Conservation (phyloP, 2,888 invertebrate genomes). For the Heliconius hortense region DNA sequence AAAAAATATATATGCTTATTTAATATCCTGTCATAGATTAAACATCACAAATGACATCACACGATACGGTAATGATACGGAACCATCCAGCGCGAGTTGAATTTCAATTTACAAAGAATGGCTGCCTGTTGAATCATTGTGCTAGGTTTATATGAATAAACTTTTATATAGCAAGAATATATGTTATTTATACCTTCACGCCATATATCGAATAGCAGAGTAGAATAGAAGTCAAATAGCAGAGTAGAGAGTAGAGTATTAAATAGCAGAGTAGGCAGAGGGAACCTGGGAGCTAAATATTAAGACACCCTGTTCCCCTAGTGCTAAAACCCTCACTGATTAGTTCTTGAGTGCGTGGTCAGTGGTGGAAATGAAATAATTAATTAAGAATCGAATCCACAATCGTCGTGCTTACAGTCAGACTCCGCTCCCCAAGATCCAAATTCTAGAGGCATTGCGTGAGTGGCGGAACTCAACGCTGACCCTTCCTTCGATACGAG, state of each 20-base stretch:
- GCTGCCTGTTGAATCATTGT: constrained; percentile 41
- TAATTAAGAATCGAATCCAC: too few species aligned
- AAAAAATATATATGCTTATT: neutral
- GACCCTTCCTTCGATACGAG: too few species aligned
- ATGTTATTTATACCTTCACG: neutral
- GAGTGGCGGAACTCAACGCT: neutral
- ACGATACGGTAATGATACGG: constrained; percentile 40
- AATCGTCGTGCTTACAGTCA: too few species aligned
- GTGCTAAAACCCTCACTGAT: too few species aligned
- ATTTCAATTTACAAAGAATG: constrained; percentile 41
- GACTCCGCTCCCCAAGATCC: neutral
- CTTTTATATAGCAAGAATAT: neutral
- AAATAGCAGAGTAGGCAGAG: neutral
- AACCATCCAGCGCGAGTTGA: constrained; percentile 37
- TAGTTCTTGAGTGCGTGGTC: too few species aligned
- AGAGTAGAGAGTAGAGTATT: too few species aligned
- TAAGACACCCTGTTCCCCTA: neutral
- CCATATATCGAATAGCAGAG: neutral
- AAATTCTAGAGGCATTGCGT: neutral
- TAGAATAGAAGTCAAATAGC: too few species aligned
- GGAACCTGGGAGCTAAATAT: neutral
- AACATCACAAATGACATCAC: constrained; percentile 23
- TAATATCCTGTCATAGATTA: constrained; percentile 9
- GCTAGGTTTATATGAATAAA: constrained; percentile 34
- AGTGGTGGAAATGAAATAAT: too few species aligned